These are phyloP conservation scores for Temnothorax unifasciatus DNA, from an alignment of 2,888 invertebrate species.

Conservation along the genomic window DNA sequence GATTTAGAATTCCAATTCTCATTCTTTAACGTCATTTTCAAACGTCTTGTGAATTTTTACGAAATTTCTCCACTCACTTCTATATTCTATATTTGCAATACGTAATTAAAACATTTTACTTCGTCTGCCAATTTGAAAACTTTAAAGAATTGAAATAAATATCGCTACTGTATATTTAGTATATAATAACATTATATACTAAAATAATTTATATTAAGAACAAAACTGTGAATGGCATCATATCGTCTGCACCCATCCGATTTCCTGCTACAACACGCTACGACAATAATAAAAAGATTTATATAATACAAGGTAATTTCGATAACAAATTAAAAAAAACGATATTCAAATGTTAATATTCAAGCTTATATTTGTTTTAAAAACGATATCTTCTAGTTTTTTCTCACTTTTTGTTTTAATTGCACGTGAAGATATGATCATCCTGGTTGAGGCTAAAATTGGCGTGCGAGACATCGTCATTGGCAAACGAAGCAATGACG, in stretches of 20 bases:
- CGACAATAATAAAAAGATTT: neutral
- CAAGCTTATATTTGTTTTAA: neutral
- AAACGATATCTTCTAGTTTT: neutral
- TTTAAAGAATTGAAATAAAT: neutral
- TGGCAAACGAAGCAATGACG: neutral
- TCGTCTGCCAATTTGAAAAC: neutral
- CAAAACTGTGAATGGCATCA: neutral
- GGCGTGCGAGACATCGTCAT: neutral
- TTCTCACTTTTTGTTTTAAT: neutral
- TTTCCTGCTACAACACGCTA: neutral
- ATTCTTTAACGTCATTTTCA: neutral
- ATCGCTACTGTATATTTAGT: too few species aligned
- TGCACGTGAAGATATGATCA: neutral
- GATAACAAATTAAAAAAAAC: neutral
- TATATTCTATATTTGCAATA: neutral
- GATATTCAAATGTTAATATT: neutral
- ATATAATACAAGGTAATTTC: neutral
- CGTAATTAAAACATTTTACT: neutral
- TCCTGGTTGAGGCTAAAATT: neutral
- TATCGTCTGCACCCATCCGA: neutral
- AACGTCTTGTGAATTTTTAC: neutral
- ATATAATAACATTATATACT: neutral
- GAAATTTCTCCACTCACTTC: neutral
- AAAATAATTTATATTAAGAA: neutral
- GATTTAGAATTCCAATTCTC: neutral